Percentiles rank a stretch among this genome's conserved stretches.
These are phyloP conservation scores for Leptestheria dahalacensis DNA, from an alignment of 1,140 invertebrate genomes.

Conservation along the genomic window DNA sequence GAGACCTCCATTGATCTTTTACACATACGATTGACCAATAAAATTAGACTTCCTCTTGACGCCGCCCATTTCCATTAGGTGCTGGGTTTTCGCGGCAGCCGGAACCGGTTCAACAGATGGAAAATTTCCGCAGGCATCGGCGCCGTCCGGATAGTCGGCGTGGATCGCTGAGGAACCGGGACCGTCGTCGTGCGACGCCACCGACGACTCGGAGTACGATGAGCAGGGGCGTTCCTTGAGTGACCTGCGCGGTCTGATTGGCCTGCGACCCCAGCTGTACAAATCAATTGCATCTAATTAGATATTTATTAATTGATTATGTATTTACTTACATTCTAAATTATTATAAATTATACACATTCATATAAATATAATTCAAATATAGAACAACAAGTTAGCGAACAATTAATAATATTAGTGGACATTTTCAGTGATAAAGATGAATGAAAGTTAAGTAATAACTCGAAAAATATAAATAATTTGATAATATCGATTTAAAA, in stretches of 20 bases:
- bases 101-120: not conserved
- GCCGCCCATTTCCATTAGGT: not conserved
- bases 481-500: no score
- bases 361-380: not conserved
- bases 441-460: not conserved
- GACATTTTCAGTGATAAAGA: not conserved
- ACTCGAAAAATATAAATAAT: no score
- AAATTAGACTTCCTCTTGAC: not conserved
- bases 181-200: not conserved
- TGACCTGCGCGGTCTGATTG: not conserved
- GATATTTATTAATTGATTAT: no score
- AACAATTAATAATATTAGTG: not conserved
- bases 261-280: not conserved
- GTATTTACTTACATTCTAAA: no score
- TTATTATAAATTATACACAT: no score
- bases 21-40: not conserved
- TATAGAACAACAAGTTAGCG: not conserved
- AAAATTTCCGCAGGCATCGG: slow-evolving; percentile 2
- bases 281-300: no score
- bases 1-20: no score
- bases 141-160: not conserved
- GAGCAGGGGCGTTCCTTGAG: slow-evolving; percentile 2
- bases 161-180: not conserved
- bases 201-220: not conserved
- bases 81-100: not conserved